Evolutionary conservation across 2,113 vertebrate species (phyloP).

Genomic region (Myotis yumanensis): DNA sequence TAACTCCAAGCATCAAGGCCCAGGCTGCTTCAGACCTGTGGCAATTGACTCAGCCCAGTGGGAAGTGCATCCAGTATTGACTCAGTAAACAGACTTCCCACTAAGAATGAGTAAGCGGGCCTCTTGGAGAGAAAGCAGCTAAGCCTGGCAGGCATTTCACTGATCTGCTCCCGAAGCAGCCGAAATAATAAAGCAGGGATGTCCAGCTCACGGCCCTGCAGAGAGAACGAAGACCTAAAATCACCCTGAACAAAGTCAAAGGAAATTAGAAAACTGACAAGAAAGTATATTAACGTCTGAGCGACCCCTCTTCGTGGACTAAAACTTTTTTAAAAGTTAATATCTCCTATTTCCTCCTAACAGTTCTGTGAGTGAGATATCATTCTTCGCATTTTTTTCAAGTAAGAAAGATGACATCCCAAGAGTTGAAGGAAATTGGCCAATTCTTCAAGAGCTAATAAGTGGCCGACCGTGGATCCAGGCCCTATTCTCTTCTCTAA

Average conservation of each 20-base stretch:
- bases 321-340: neutral
- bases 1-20: neutral
- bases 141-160: neutral
- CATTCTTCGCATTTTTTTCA: neutral
- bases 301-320: neutral
- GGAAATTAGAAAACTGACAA: neutral
- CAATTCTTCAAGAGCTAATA: neutral
- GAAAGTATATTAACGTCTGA: neutral
- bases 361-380: neutral
- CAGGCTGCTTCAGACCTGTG: neutral
- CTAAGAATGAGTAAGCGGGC: neutral
- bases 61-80: slow-evolving; percentile 54
- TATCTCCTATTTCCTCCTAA: neutral
- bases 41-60: slow-evolving; percentile 38
- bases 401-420: neutral
- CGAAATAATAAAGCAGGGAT: neutral
- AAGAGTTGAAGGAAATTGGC: neutral
- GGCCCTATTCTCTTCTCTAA: neutral
- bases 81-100: slow-evolving; percentile 32
- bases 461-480: neutral
- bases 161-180: neutral
- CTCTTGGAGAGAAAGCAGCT: neutral
- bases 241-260: neutral
- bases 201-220: neutral
- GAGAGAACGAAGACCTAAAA: neutral